Base-by-base conservation (phyloP, 2,888 invertebrate genomes). In the Cantharis rufa region DNA sequence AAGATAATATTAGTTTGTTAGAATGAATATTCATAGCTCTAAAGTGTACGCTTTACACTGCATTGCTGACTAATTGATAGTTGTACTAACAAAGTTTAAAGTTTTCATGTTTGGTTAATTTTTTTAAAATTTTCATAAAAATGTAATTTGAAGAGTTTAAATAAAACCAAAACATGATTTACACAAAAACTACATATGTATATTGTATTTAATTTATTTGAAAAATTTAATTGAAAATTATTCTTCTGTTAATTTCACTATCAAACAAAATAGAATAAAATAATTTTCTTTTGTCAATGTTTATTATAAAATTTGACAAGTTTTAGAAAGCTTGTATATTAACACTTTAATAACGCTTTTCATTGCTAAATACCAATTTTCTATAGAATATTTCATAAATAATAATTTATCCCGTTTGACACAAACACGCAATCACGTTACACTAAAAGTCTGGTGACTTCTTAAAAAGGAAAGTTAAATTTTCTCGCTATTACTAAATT, bases 321-420 rank as follows among this genome's bases (percentile, higher is more conserved):
- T 48, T 48, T 48, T 48, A n/a, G 48, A 48, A 68, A 15, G 27
- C 27, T 68, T 27, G 24, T 15, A n/a, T 68, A 68, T 68, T 68
- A 68, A 21, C 68, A 48, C 48, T 48, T 48, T 48, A 48, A 48
- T 48, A 48, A 48, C 48, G 48, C 48, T 48, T 48, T 48, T 48
- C 48, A 48, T 48, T 48, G 48, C 48, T 48, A 48, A 48, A 48
- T 48, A 48, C 48, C 48, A 48, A 48, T 48, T 48, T 48, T 48
- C 48, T 66, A 24, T 66, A 66, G 64, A 66, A 66, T 66, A 66
- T 66, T 66, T 21, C 64, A 66, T 24, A 66, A 66, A 66, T 66
- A 48, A 48, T 48, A 66, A 66, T 66, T 66, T 66, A 66, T n/a
- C 21, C 13, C 15, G 64, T 9, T 66, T 66, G 64, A 66, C 64